A percentile compares a stretch with the other conserved stretches of the same genome.
Evolutionary conservation across 2,797 vertebrate genomes (phyloP).

Genomic region (Chelon labrosus): DNA sequence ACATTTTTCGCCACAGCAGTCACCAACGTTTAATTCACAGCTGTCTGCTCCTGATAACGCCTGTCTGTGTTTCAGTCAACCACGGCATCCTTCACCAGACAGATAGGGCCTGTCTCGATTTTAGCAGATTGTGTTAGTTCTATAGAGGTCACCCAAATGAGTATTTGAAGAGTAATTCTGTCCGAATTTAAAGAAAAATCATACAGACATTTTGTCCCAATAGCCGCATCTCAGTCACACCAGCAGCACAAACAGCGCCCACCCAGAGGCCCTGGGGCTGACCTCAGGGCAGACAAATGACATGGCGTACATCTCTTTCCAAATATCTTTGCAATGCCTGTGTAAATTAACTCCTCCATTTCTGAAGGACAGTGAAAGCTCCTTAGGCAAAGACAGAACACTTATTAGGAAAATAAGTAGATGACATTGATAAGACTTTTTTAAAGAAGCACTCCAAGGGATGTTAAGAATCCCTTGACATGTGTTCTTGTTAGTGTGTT

Average conservation of each 20-base stretch:
- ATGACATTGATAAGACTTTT: conserved; percentile 69
- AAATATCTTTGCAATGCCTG: conserved; percentile 10
- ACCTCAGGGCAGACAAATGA: conserved; percentile 37
- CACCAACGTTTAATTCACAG: not conserved
- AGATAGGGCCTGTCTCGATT: not conserved
- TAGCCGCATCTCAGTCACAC: conserved; percentile 1
- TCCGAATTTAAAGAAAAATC: conserved; percentile 3
- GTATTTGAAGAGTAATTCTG: conserved; percentile 2
- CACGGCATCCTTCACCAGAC: not conserved
- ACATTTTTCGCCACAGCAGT: not conserved
- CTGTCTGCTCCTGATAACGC: not conserved
- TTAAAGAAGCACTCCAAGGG: conserved; percentile 59
- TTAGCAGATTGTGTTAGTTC: not conserved
- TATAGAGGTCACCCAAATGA: conserved; percentile 7
- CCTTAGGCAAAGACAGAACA: conserved; percentile 53
- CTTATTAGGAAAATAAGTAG: conserved; percentile 56
- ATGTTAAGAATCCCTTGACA: conserved; percentile 59
- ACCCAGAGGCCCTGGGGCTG: conserved; percentile 20
- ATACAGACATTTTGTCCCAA: conserved; percentile 20
- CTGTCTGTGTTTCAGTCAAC: not conserved
- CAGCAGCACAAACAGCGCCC: conserved; percentile 6
- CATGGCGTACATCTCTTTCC: conserved; percentile 10
- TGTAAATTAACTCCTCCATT: conserved; percentile 36
- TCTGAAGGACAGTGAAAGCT: conserved; percentile 50
- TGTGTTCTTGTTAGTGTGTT: conserved; percentile 66